phyloP scores from a whole-genome alignment of 2,113 vertebrate genomes.

The Triplophysa tibetana region DNA sequence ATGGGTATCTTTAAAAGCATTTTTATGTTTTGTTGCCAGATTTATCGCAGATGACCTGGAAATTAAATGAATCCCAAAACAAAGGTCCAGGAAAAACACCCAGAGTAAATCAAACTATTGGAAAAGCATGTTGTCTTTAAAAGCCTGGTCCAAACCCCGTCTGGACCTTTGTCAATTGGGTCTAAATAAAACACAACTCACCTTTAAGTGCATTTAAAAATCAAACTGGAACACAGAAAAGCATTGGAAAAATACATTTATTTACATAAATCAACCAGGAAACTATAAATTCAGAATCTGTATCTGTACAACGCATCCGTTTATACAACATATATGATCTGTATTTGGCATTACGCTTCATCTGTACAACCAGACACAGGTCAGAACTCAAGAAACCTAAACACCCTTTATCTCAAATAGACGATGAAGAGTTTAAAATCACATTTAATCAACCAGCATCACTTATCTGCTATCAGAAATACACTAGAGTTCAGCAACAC shows the following conservation, averaged over 20 bases:
- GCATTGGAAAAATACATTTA: slow-evolving; percentile 79
- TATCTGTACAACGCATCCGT: slow-evolving; percentile 55
- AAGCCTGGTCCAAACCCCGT: too few species aligned
- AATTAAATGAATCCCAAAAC: too few species aligned
- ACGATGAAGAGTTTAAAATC: not conserved
- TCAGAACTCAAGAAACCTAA: not conserved
- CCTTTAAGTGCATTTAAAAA: too few species aligned
- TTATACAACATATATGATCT: slow-evolving; percentile 46
- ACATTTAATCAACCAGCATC: not conserved
- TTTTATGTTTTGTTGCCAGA: too few species aligned
- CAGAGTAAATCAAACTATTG: too few species aligned
- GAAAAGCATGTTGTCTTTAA: too few species aligned
- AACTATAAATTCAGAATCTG: slow-evolving; percentile 54
- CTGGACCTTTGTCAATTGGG: too few species aligned
- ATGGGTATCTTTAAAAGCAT: too few species aligned
- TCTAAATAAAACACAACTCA: too few species aligned
- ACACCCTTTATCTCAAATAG: not conserved
- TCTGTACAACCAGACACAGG: slow-evolving; percentile 14
- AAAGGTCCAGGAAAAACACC: too few species aligned
- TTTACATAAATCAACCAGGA: slow-evolving; percentile 67
- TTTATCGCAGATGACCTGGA: too few species aligned
- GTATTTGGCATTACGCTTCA: slow-evolving; percentile 58
- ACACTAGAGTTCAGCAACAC: not conserved
- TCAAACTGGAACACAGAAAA: slow-evolving; percentile 31
- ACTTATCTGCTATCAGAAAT: not conserved